Base-by-base conservation (phyloP, 2,888 invertebrate species). In the Drosophila prolongata region DNA sequence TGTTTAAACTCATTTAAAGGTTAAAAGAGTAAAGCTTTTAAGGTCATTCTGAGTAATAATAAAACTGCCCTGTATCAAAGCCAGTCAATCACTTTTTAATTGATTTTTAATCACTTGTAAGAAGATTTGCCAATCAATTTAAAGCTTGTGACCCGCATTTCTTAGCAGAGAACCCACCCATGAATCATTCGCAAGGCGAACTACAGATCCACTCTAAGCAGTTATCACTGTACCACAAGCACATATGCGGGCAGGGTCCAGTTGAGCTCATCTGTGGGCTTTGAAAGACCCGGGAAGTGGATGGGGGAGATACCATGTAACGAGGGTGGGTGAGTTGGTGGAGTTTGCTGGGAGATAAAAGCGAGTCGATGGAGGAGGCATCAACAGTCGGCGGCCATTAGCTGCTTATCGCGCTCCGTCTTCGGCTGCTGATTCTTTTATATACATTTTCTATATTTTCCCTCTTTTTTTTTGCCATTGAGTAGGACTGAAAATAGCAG, bases 351-450 rank as follows among this genome's bases (percentile, higher is more conserved):
- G 54, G 54, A 59, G 60, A 60, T 59, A 53, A 59, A 59, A 53
- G 52, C 58, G 40, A 54, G 43, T 14, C 38, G 19, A 16, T 38
- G 61, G 55, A 70, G 70, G 71, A 62, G 54, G 59, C 68, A 70
- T 55, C 71, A 71, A 65, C 71, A 70, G 70, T 69, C 70, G 61
- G 55, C 70, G 84, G 79, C 83, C 83, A 83, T 83, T 83, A 83
- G 83, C 83, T 83, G 83, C 83, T 83, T 83, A 83, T 83, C 83
- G 83, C 87, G 81, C 79, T 47, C 54, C 65, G 65, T 66, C 65
- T 66, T 65, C 65, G 35, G 65, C 46, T 53, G 65, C 65, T 62
- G 52, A 44, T 34, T 52, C 52, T 34, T 62, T 19, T 64, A 37
- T 44, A 50, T 27, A 60, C 34, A 27, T 59, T 59, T 37, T 16